Evolutionary conservation across 2,888 invertebrate species (phyloP), one percentile per base, ranked within the genome.

Genomic region (Mimas tiliae): DNA sequence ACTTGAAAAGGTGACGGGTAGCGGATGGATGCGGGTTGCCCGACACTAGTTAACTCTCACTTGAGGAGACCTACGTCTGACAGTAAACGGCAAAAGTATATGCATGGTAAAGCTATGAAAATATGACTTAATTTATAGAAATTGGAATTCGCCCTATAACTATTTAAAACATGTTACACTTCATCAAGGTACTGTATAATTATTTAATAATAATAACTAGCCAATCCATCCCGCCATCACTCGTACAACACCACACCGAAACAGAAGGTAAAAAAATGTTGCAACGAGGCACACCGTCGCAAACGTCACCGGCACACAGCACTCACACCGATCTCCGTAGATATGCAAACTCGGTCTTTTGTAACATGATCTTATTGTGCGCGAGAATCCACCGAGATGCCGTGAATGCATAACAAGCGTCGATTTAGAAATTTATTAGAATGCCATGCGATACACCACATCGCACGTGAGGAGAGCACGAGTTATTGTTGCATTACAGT

Each of bases 351-450:
- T 77, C 73, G 77, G 82, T 84, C 84, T 88, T 90, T 91, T 91
- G 93, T 87, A 89, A 90, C 89, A 88, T 87, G 91, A 93, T 93
- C 90, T 89, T 89, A 93, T 94, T 93, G 93, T 91, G 89, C 85
- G 84, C 83, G 74, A 78, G 84, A 88, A 85, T 85, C 81, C 82
- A 77, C 76, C 76, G 74, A 77, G 81, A 83, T 78, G 75, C 55
- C 45, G 55, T 85, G 91, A 89, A 91, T 91, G 88, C 89, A 82
- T 86, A 91, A 91, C 90, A 83, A 85, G 88, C 83, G 89, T 90
- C 92, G 91, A 91, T 91, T 91, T 89, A 87, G 87, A 88, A 91
- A 90, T 91, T 92, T 92, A 92, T 93, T 91, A 91, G 89, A 85
- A 89, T 92, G 89, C 90, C 86, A 90, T 90, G 87, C 89, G 80